Percentiles rank a stretch among this genome's conserved stretches.
phyloP scores from a whole-genome alignment of 2,797 vertebrate species.

The Cirrhinus mrigala region DNA sequence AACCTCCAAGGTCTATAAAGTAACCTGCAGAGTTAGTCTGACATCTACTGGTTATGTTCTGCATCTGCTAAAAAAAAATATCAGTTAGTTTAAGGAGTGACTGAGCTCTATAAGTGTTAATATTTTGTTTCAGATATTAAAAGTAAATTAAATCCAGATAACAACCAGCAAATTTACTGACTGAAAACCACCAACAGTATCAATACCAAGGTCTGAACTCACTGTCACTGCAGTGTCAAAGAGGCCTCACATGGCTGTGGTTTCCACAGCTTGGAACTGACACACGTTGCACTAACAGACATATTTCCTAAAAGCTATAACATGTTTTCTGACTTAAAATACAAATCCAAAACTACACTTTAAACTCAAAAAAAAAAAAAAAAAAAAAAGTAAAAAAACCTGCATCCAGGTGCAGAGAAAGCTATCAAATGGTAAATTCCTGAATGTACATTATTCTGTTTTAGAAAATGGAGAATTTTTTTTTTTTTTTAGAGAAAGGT shows the following conservation, averaged over 20 bases:
- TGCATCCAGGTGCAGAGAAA: too few relatives aligned
- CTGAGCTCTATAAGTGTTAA: neutral
- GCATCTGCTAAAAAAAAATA: neutral
- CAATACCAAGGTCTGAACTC: neutral
- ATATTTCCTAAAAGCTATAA: neutral
- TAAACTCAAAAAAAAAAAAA: neutral
- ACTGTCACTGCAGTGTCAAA: neutral
- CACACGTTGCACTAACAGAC: neutral
- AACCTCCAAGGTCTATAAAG: neutral
- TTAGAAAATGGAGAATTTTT: too few relatives aligned
- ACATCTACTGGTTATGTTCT: slow-evolving; percentile 56
- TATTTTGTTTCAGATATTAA: neutral
- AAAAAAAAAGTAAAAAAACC: too few relatives aligned
- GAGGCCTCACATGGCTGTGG: neutral
- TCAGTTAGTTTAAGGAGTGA: neutral
- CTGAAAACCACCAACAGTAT: neutral
- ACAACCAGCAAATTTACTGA: neutral
- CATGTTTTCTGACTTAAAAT: neutral
- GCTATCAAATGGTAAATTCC: too few relatives aligned
- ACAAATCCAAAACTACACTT: neutral
- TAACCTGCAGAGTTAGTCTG: slow-evolving; percentile 32
- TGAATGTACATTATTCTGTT: too few relatives aligned
- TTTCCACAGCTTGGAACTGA: neutral
- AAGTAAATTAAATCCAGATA: neutral
- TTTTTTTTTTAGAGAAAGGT: neutral